Percentiles rank a stretch among this genome's conserved stretches.
Conservation (phyloP, 2,113 vertebrate genomes). For the Microcebus lehilahytsara region DNA sequence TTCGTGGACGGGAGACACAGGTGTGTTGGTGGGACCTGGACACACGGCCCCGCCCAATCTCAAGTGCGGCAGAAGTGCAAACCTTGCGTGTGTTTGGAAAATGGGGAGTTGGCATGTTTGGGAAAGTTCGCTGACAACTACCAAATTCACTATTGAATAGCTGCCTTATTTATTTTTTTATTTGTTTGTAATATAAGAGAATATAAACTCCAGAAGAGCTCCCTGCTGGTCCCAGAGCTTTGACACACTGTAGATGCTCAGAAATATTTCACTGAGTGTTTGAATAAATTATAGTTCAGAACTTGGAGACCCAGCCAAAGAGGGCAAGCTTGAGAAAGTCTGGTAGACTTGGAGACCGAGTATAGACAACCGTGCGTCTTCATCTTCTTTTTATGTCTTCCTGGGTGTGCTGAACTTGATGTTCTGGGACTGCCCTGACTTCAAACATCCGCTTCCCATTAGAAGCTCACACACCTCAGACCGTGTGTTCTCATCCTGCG, state of each 20-base stretch:
- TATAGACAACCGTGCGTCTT: background rate
- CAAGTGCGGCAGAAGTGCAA: rapidly evolving
- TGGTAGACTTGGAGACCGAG: background rate
- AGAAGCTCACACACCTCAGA: background rate
- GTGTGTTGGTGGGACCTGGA: too few relatives aligned
- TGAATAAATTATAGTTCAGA: background rate
- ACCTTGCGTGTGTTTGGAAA: rapidly evolving
- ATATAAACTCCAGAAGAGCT: background rate
- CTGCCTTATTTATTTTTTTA: background rate
- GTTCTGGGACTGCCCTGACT: background rate
- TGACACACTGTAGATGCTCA: background rate
- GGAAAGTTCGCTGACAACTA: background rate
- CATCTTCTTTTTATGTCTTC: background rate
- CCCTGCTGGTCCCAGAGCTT: background rate
- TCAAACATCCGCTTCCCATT: background rate
- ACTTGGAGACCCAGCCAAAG: background rate
- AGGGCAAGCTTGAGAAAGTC: rapidly evolving
- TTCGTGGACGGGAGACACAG: background rate
- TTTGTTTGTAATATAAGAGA: background rate
- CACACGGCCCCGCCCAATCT: background rate
- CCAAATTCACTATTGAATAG: too few relatives aligned
- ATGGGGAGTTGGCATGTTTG: background rate
- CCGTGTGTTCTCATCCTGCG: background rate
- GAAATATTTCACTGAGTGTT: background rate
- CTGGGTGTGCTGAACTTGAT: background rate